Evolutionary conservation across 2,888 invertebrate genomes (phyloP).

Genomic region (Hyles lineata): DNA sequence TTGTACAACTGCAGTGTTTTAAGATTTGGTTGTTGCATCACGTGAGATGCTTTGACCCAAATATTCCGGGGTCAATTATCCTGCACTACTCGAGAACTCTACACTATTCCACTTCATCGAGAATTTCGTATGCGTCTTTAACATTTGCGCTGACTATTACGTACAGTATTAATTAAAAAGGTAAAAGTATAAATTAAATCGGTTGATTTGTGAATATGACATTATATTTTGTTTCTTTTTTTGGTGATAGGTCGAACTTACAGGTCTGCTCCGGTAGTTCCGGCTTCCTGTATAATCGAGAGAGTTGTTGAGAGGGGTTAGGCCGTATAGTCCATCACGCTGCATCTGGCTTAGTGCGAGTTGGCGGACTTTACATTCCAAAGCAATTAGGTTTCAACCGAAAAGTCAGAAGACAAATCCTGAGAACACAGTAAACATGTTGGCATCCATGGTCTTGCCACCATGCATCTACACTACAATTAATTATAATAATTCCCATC

Average conservation of each 20-base stretch:
- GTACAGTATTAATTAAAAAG: background rate
- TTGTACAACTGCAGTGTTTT: background rate
- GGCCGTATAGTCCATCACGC: too few relatives aligned
- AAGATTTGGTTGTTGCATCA: constrained; percentile 2
- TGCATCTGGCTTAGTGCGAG: too few relatives aligned
- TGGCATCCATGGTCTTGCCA: too few relatives aligned
- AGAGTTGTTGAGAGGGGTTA: too few relatives aligned
- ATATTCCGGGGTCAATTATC: constrained; percentile 20
- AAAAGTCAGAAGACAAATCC: too few relatives aligned
- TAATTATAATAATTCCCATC: too few relatives aligned
- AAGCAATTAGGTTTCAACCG: too few relatives aligned
- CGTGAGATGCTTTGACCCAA: constrained; percentile 17
- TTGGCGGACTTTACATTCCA: too few relatives aligned
- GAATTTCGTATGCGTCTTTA: constrained; percentile 4
- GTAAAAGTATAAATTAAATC: background rate
- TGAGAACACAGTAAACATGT: too few relatives aligned
- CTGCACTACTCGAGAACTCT: background rate
- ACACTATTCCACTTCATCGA: background rate
- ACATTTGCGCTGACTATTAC: background rate
- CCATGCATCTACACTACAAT: too few relatives aligned
- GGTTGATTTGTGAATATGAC: background rate
- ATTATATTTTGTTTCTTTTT: background rate
- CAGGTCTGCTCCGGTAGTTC: too few relatives aligned
- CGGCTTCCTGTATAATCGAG: too few relatives aligned
- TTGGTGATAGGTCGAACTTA: background rate